Conservation (phyloP, 2,888 invertebrate genomes). For the Trichopoda pennipes region DNA sequence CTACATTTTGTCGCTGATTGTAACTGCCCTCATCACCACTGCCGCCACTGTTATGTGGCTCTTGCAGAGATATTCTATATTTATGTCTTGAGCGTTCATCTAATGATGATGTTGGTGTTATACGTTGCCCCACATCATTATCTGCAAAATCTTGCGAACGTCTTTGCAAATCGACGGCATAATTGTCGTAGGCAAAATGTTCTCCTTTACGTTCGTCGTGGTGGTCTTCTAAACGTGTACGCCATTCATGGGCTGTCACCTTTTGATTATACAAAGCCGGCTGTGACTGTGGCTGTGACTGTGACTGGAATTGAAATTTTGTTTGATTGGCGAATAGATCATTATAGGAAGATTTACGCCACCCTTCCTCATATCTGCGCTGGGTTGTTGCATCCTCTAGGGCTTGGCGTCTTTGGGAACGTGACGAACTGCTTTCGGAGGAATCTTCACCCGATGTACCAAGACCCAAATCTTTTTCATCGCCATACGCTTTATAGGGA, state of each 20-base stretch:
- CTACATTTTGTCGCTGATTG: conserved; percentile 62
- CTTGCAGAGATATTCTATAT: conserved; percentile 67
- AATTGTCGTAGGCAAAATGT: conserved; percentile 71
- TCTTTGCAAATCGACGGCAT: conserved; percentile 72
- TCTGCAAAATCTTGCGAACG: conserved; percentile 73
- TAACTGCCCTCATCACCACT: conserved; percentile 75
- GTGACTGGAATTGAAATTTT: conserved; percentile 83
- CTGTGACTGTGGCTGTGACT: conserved; percentile 85
- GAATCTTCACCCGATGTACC: conserved; percentile 93
- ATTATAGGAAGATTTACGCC: conserved; percentile 85
- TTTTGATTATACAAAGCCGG: conserved; percentile 85
- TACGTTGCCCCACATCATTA: conserved; percentile 62
- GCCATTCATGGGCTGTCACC: conserved; percentile 77
- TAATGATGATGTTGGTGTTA: conserved; percentile 75
- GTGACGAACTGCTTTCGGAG: conserved; percentile 89
- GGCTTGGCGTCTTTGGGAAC: conserved; percentile 85
- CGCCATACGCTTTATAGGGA: conserved; percentile 84
- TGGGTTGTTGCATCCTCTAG: conserved; percentile 83
- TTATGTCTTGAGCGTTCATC: conserved; percentile 75
- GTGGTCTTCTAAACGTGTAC: conserved; percentile 74
- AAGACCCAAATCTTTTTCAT: conserved; percentile 89
- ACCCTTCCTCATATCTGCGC: conserved; percentile 85
- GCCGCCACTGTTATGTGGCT: conserved; percentile 48
- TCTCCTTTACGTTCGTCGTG: conserved; percentile 72
- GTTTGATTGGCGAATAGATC: conserved; percentile 80